phyloP scores from a whole-genome alignment of 2,888 invertebrate genomes.

The Trichopoda pennipes region DNA sequence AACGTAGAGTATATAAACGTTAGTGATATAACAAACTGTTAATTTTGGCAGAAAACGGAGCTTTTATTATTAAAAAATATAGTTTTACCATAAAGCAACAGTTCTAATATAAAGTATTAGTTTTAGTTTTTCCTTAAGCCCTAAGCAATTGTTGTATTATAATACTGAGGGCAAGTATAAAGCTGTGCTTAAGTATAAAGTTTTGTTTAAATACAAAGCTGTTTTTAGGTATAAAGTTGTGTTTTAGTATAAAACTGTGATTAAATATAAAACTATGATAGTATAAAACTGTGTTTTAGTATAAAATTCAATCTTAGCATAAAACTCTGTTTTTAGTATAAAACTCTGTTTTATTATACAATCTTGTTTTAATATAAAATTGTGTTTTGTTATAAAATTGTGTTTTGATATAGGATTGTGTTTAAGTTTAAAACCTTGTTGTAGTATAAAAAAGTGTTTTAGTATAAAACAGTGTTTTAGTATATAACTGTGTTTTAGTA shows the following conservation, averaged over 20 bases:
- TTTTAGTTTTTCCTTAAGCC: no score
- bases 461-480: no score
- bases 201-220: not conserved
- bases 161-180: not conserved
- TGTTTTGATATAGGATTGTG: not conserved
- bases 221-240: not conserved
- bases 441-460: not conserved
- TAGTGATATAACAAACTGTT: no score
- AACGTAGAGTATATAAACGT: no score
- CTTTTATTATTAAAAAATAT: no score
- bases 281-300: not conserved
- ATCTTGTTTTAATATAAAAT: no score
- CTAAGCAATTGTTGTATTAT: not conserved
- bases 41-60: no score
- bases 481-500: not conserved
- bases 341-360: no score
- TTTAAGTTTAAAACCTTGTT: not conserved
- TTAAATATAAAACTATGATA: no score
- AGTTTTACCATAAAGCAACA: not conserved
- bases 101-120: not conserved
- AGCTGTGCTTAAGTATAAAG: not conserved
- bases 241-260: not conserved
- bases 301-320: not conserved
- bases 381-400: not conserved
- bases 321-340: not conserved